Conservation (phyloP, 2,113 vertebrate genomes). For the Microcebus murinus region DNA sequence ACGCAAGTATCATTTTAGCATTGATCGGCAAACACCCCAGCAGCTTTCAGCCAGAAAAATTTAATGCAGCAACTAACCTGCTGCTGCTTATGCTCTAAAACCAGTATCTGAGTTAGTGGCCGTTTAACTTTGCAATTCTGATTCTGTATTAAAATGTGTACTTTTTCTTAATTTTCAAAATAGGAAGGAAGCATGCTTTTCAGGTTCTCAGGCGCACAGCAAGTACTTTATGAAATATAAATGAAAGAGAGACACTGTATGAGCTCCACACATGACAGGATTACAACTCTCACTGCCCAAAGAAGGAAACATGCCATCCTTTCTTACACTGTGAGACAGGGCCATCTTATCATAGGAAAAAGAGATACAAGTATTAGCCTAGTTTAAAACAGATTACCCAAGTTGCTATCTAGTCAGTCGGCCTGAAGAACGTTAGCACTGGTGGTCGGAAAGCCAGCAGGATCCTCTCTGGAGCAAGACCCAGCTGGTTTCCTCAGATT, state of each 20-base stretch:
- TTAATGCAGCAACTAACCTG: not conserved
- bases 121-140: not conserved
- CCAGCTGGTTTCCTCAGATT: not conserved
- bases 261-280: constrained; percentile 12
- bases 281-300: constrained; percentile 16
- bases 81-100: constrained; percentile 19
- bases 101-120: not conserved
- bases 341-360: constrained; percentile 35
- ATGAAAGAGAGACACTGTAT: not conserved
- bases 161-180: constrained; percentile 68
- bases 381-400: constrained; percentile 51
- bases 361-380: not conserved
- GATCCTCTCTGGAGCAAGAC: not conserved
- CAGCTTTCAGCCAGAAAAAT: constrained; percentile 39
- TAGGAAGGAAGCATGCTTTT: constrained; percentile 47
- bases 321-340: constrained; percentile 41
- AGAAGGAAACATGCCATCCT: constrained; percentile 26
- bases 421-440: not conserved
- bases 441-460: not conserved
- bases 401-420: not conserved
- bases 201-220: not conserved
- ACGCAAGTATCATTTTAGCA: not conserved
- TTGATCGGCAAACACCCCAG: not conserved
- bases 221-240: constrained; percentile 55
- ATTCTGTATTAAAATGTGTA: not conserved